Percentiles rank a stretch among this genome's conserved stretches.
Evolutionary conservation across 2,888 invertebrate genomes (phyloP).

Genomic region (Laothoe populi): DNA sequence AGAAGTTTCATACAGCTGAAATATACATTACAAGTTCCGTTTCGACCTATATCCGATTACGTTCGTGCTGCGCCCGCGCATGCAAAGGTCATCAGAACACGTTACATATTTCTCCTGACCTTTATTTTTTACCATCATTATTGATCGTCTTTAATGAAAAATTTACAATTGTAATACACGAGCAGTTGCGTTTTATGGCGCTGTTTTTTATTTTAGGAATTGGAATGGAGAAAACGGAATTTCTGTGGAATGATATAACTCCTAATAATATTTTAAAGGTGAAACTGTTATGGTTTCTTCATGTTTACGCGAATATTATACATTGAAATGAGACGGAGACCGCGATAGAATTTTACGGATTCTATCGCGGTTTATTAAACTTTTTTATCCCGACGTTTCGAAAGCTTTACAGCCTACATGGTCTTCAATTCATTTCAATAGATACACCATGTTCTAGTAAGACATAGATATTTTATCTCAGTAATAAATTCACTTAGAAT

Average conservation of each 20-base stretch:
- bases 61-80: slow-evolving; percentile 1
- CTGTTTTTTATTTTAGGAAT: background rate
- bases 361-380: no score
- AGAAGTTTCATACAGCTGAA: background rate
- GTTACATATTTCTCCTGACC: slow-evolving; percentile 61
- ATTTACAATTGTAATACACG: background rate
- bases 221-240: background rate
- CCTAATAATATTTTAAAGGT: no score
- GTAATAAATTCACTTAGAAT: no score
- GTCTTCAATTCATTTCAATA: no score
- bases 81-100: slow-evolving; percentile 55
- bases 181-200: slow-evolving; percentile 10
- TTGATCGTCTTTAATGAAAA: slow-evolving; percentile 26
- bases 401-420: no score
- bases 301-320: no score
- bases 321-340: no score
- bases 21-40: slow-evolving; percentile 14
- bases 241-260: background rate
- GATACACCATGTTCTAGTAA: no score
- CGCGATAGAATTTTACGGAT: no score
- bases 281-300: no score
- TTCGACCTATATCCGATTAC: slow-evolving; percentile 8
- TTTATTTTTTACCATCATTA: slow-evolving; percentile 43
- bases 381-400: no score
- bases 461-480: no score